phyloP scores from a whole-genome alignment of 2,113 vertebrate genomes.

The Aegotheles bennettii region DNA sequence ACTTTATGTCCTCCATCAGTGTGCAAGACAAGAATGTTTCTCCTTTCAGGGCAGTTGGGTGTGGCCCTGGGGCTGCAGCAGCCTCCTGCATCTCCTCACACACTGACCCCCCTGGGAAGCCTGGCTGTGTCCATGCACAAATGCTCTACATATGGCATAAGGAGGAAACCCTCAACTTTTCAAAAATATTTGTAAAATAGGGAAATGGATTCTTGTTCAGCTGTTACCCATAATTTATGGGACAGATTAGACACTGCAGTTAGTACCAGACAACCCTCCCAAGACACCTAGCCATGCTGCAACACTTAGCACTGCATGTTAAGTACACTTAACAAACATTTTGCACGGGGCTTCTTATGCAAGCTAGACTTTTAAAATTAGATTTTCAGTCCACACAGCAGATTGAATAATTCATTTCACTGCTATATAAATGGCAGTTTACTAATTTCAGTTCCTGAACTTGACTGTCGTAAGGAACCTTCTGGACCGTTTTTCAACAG shows the following conservation, averaged over 20 bases:
- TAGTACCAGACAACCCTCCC: not conserved
- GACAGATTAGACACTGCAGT: not conserved
- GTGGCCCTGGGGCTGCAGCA: fast-evolving
- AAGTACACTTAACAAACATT: not conserved
- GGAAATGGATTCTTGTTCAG: not conserved
- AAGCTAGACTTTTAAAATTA: constrained; percentile 35
- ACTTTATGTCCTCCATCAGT: fast-evolving
- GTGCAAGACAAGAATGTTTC: fast-evolving
- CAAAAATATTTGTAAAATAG: not conserved
- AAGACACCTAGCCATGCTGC: not conserved
- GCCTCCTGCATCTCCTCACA: not conserved
- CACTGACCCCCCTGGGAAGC: not conserved
- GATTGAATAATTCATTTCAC: constrained; percentile 44
- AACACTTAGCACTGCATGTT: not conserved
- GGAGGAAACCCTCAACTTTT: not conserved
- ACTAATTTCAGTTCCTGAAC: constrained; percentile 40
- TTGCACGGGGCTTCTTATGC: not conserved
- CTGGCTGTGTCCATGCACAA: fast-evolving
- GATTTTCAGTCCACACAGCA: not conserved
- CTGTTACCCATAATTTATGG: not conserved
- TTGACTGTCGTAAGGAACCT: not conserved
- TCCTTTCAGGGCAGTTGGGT: not conserved
- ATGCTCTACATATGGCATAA: not conserved
- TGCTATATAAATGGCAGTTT: constrained; percentile 18
- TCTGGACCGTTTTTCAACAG: constrained; percentile 8